Evolutionary conservation across 92 coral and sea anemone genomes (phyloP).

Genomic region (Palythoa heliodiscus): DNA sequence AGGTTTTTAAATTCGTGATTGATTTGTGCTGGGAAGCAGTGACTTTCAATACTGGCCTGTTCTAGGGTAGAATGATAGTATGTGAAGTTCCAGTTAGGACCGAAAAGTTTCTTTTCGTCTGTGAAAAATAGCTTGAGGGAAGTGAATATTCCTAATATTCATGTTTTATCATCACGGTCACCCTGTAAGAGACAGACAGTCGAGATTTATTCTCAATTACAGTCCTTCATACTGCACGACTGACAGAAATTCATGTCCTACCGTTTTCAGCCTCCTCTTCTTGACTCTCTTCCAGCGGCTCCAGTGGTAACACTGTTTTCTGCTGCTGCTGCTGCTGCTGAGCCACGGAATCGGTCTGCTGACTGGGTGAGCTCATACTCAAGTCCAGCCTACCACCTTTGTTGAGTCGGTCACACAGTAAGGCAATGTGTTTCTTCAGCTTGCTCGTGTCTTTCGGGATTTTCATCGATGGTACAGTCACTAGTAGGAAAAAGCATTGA

Average conservation of each 20-base stretch:
- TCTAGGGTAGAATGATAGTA: no score
- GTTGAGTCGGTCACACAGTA: slow-evolving; percentile 92
- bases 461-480: slow-evolving; percentile 72
- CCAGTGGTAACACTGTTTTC: slow-evolving; percentile 69
- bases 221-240: slow-evolving; percentile 29
- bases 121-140: no score
- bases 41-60: no score
- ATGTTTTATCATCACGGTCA: no score
- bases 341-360: slow-evolving; percentile 70
- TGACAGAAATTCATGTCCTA: slow-evolving; percentile 41
- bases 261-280: slow-evolving; percentile 93
- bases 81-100: no score
- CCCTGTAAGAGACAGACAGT: no score
- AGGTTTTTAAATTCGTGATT: no score
- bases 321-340: slow-evolving; percentile 75
- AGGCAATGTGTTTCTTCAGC: slow-evolving; percentile 93
- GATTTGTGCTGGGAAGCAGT: no score
- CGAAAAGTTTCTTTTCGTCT: no score
- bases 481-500: slow-evolving; percentile 39
- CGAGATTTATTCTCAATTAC: no score
- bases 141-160: no score
- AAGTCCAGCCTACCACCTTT: slow-evolving; percentile 94
- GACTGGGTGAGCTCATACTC: slow-evolving; percentile 64
- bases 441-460: slow-evolving; percentile 95
- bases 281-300: slow-evolving; percentile 75